Base-by-base conservation (phyloP, 1,140 invertebrate species). In the Mesaphorura yosii region DNA sequence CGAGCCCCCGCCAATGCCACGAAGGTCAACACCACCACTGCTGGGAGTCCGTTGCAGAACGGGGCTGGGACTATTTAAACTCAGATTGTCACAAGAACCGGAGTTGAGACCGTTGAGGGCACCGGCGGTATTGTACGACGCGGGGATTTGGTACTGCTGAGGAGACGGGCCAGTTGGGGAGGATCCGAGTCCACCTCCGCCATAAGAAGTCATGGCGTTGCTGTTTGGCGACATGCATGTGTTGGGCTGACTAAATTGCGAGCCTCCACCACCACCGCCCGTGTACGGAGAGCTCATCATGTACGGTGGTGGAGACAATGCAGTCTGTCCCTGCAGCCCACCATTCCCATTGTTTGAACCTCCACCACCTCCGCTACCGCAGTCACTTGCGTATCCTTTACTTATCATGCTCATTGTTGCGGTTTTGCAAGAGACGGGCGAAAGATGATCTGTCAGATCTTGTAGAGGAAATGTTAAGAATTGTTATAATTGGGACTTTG, bases 1-100 rank as follows among this genome's bases (percentile, higher is more conserved):
- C 63, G 39, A 77, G 74, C 46, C 77, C 75, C 57, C 80, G 75
- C 58, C 31, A 34, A 10, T n/a, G n/a, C 10, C n/a, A 10, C 31
- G 10, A 34, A n/a, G 31, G 31, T n/a, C 39, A 42, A 23, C 26
- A 15, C 49, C 34, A 39, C 53, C 15, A 42, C 55, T 48, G 46
- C 44, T 41, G 20, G 45, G 38, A 50, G 27, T 48, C 46, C 49
- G 45, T 22, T 53, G 56, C n/a, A n/a, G n/a, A 45, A 48, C 51
- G 29, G 60, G 61, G 49, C 61, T 63, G 26, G 49, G 53, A 12
- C 61, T 55, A 50, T 42, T 57, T n/a, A 59, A 38, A 46, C 55
- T 59, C 17, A 63, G 44, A 58, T 59, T 63, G 61, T 63, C 61
- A 59, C 61, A 63, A 46, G 57, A 59, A 17, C 57, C 60, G 7